phyloP scores from a whole-genome alignment of 2,888 invertebrate genomes.

The Isoperla grammatica region DNA sequence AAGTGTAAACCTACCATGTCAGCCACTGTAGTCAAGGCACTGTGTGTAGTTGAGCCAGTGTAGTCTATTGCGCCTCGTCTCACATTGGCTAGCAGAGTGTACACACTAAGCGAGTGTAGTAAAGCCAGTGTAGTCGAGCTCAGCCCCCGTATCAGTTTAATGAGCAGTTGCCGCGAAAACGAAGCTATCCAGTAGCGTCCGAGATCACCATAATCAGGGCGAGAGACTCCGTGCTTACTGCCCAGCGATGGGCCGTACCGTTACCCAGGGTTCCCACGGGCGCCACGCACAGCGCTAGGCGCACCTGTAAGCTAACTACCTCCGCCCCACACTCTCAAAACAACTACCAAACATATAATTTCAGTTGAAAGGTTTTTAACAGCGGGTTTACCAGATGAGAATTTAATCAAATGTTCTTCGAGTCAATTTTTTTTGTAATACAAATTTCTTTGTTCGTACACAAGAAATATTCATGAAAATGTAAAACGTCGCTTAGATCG shows the following conservation, averaged over 20 bases:
- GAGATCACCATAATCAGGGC: conserved; percentile 27
- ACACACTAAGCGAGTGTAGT: no score
- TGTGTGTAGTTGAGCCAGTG: no score
- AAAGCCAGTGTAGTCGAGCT: no score
- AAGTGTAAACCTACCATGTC: no score
- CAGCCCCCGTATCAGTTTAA: background rate
- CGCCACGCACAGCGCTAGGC: conserved; percentile 2
- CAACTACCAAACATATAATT: conserved; percentile 24
- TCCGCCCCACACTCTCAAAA: conserved; percentile 8
- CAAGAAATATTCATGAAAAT: conserved; percentile 9
- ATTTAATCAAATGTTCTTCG: conserved; percentile 29
- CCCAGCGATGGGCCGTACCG: no score
- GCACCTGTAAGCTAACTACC: conserved; percentile 4
- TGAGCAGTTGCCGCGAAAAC: conserved; percentile 12
- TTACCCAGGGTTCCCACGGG: conserved; percentile 13
- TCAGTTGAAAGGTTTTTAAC: conserved; percentile 27
- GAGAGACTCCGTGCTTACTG: background rate
- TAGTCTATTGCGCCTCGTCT: no score
- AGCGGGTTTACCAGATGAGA: conserved; percentile 24
- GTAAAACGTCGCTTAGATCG: conserved; percentile 3
- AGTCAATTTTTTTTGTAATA: conserved; percentile 2
- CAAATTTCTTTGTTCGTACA: conserved; percentile 7
- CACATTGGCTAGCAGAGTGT: no score
- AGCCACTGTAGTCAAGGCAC: no score
- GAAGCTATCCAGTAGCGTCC: conserved; percentile 23